Percentiles rank a stretch among this genome's conserved stretches.
Conservation (phyloP, 2,113 vertebrate genomes). For the Vombatus ursinus region DNA sequence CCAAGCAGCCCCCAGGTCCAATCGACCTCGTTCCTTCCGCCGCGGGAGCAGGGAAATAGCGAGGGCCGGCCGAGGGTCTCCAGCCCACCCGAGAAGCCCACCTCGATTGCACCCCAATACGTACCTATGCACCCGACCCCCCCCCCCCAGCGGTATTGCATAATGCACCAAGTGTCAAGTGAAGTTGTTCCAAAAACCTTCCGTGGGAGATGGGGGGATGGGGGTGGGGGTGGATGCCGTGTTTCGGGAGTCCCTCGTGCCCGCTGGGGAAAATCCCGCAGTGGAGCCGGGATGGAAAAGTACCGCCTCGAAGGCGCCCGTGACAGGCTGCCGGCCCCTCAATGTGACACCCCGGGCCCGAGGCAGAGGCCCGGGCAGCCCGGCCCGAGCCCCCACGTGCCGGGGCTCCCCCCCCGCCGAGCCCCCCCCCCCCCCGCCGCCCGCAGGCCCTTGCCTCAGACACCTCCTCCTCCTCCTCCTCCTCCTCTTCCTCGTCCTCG, state of each 20-base stretch:
- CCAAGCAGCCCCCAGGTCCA: conserved; percentile 17
- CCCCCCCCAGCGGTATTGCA: neutral
- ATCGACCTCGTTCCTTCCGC: neutral
- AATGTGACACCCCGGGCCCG: neutral
- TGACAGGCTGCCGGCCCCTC: neutral
- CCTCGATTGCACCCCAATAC: neutral
- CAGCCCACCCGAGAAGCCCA: neutral
- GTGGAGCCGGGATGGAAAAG: conserved; percentile 69
- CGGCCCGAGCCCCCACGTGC: conserved; percentile 64
- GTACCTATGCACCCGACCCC: neutral
- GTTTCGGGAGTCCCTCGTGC: neutral
- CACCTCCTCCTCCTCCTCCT: conserved; percentile 83
- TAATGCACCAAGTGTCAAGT: neutral
- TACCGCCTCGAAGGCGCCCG: conserved; percentile 73
- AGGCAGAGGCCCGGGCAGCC: neutral
- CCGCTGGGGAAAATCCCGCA: conserved; percentile 9
- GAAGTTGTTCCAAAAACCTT: neutral
- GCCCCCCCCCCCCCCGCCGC: conserved; percentile 56
- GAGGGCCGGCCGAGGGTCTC: no score
- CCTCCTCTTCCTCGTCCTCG: conserved; percentile 69
- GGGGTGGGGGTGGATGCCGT: neutral
- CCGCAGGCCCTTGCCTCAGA: conserved; percentile 83
- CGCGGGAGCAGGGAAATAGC: neutral
- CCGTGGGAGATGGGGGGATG: neutral
- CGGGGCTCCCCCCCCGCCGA: conserved; percentile 13